These are phyloP conservation scores for Coregonus ussuriensis DNA, from an alignment of 2,797 vertebrate species.

Conservation along the genomic window DNA sequence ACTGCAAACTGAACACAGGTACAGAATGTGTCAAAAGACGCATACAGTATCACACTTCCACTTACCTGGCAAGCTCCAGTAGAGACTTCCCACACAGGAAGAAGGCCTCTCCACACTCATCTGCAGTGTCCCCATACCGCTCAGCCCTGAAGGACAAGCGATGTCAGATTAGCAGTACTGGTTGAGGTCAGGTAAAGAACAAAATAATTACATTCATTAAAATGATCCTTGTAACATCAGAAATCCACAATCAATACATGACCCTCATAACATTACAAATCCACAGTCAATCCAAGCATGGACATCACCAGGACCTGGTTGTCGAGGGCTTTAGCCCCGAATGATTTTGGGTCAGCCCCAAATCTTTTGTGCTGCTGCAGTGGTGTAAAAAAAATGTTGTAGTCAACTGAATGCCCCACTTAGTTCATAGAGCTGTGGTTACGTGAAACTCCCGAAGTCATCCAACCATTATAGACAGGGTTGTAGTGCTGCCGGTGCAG, in stretches of 20 bases:
- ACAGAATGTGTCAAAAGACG: neutral
- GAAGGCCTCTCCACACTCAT: slow-evolving; percentile 95
- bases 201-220: neutral
- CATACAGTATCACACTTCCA: no score
- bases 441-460: no score
- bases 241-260: neutral
- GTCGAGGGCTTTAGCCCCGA: no score
- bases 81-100: slow-evolving; percentile 96
- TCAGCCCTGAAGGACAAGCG: slow-evolving; percentile 75
- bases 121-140: slow-evolving; percentile 93
- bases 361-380: no score
- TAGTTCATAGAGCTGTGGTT: no score
- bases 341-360: no score
- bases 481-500: no score
- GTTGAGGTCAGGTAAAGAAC: neutral
- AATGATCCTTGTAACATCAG: neutral
- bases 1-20: neutral
- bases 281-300: neutral
- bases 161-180: neutral
- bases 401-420: no score
- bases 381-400: no score
- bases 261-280: neutral
- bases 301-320: no score
- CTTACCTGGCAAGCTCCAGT: slow-evolving; percentile 93
- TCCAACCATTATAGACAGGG: no score